Evolutionary conservation across 2,113 vertebrate genomes (phyloP).

Genomic region (Dascyllus trimaculatus): DNA sequence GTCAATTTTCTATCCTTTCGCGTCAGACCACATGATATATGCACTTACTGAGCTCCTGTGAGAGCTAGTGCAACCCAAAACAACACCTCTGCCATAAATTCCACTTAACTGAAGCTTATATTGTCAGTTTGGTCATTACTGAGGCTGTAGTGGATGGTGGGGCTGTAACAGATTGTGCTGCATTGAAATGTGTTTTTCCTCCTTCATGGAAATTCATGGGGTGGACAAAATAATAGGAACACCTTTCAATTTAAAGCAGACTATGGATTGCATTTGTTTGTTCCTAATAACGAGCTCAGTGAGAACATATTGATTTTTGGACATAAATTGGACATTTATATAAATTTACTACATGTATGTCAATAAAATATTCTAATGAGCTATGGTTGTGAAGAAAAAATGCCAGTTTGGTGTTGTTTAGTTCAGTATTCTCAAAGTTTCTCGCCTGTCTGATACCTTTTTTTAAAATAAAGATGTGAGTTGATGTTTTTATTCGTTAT

Average conservation of each 20-base stretch:
- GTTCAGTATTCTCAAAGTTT: not conserved
- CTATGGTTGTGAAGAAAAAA: too few species aligned
- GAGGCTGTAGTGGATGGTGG: not conserved
- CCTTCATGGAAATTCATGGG: too few species aligned
- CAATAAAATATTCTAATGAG: too few species aligned
- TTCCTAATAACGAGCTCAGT: not conserved
- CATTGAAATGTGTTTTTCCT: too few species aligned
- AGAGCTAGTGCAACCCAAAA: too few species aligned
- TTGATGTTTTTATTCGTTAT: too few species aligned
- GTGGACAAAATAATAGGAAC: not conserved
- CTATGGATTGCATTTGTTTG: not conserved
- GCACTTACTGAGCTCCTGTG: too few species aligned
- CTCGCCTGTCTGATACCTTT: not conserved
- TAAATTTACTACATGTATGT: too few species aligned
- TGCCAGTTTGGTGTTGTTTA: too few species aligned
- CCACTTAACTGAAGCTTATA: not conserved
- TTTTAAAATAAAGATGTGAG: not conserved
- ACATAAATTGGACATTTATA: not conserved
- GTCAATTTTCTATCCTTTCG: not conserved
- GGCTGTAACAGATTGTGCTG: too few species aligned
- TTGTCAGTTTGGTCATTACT: not conserved
- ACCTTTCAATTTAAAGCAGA: not conserved
- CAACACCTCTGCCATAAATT: too few species aligned
- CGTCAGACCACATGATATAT: not conserved
- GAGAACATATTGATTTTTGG: too few species aligned